Base-by-base conservation (phyloP, 2,113 vertebrate species). In the Uropsilus gracilis region DNA sequence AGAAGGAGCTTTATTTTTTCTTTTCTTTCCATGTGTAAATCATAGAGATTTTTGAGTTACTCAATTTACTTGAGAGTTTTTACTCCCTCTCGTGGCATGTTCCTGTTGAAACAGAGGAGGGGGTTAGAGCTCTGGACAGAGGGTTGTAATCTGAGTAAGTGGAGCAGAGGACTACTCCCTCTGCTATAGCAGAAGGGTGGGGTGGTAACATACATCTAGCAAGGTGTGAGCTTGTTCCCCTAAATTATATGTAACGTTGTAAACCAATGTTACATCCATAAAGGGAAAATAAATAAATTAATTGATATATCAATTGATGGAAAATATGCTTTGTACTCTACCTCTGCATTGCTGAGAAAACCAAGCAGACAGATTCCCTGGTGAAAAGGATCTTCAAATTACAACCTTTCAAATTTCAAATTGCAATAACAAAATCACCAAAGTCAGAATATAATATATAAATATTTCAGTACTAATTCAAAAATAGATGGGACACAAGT, bases 31-130 rank as follows among this genome's bases (percentile, higher is more conserved):
- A 22, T 44, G 3, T 63, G n/a, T 48, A 89, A 63, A 4, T 50
- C 3, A 48, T 46, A 37, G 50, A 61, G 55, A 75, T 72, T n/a
- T 75, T 73, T 26, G 26, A 92, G 34, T n/a, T n/a, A n/a, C n/a
- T n/a, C n/a, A n/a, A 83, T 12, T 53, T 20, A 44, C 9, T 59
- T 44, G 55, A 55, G 80, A 68, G 28, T 86, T 95, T 86, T 86
- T 57, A 55, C 16, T 73, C 44, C 66, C 50, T 76, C 34, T n/a
- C 61, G 20, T 32, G 50, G 1, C 26, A 50, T 87, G 20, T 18
- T 37, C n/a, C 28, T 87, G 75, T 88, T 69, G 32, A 96, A 95
- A 85, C n/a, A 80, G 76, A 84, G 34, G 12, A 76, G 22, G 28
- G 9, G 46, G 6, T 44, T 80, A 64, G 32, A 84, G n/a, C 50